phyloP scores from a whole-genome alignment of 1,140 invertebrate species.

The Drosophila sproati region DNA sequence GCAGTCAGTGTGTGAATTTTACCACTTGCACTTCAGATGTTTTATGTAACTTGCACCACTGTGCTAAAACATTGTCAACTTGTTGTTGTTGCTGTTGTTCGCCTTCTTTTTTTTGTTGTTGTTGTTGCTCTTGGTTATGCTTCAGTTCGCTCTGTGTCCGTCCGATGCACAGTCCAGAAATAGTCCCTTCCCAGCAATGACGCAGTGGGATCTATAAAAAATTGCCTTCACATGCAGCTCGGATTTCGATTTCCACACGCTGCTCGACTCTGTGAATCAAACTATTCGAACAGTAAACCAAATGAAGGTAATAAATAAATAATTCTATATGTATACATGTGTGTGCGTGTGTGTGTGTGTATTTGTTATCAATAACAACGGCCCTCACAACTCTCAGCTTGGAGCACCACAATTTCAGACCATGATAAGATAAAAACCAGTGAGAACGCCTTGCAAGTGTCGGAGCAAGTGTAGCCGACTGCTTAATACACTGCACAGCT shows the following conservation, averaged over 20 bases:
- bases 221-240: constrained; percentile 67
- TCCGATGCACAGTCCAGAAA: constrained; percentile 9
- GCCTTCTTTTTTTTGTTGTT: constrained; percentile 10
- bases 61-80: constrained; percentile 17
- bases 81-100: not conserved
- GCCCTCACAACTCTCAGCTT: not conserved
- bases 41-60: constrained; percentile 32
- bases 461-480: not conserved
- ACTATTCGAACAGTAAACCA: constrained; percentile 10
- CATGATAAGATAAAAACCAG: not conserved
- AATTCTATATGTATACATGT: not conserved
- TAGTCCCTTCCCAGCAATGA: constrained; percentile 29
- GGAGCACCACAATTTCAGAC: not conserved
- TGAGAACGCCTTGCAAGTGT: not conserved
- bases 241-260: constrained; percentile 56
- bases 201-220: constrained; percentile 41
- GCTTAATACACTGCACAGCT: not conserved
- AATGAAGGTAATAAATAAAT: constrained; percentile 2
- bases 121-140: not conserved
- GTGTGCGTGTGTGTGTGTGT: not conserved
- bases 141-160: not conserved
- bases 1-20: not conserved
- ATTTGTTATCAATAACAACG: not conserved
- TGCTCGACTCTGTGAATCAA: constrained; percentile 25
- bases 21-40: constrained; percentile 38